A percentile compares a stretch with the other conserved stretches of the same genome.
phyloP scores from a whole-genome alignment of 2,888 invertebrate genomes.

The Leptopilina drosophilae region DNA sequence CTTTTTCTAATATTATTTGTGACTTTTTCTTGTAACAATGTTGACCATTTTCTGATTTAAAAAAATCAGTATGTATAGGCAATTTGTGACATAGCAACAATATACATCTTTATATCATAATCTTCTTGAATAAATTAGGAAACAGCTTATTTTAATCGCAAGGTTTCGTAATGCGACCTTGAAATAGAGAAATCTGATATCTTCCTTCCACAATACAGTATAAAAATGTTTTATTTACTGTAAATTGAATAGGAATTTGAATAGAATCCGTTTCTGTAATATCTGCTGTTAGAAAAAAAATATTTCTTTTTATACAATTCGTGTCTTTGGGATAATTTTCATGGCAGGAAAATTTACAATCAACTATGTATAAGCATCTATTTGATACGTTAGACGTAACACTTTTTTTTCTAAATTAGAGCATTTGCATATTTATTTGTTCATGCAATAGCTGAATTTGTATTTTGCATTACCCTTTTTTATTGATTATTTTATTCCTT shows the following conservation, averaged over 20 bases:
- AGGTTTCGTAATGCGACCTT: conserved; percentile 24
- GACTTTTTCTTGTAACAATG: too few relatives aligned
- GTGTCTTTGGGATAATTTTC: neutral
- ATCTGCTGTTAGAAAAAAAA: conserved; percentile 5
- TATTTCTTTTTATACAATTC: neutral
- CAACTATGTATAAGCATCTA: neutral
- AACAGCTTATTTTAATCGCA: neutral
- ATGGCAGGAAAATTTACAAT: neutral
- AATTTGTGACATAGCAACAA: neutral
- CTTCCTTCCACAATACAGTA: conserved; percentile 10
- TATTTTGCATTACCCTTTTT: too few relatives aligned
- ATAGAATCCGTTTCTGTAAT: conserved; percentile 3
- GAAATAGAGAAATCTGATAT: conserved; percentile 15
- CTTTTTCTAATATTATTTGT: too few relatives aligned
- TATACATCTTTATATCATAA: neutral
- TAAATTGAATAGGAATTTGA: conserved; percentile 11
- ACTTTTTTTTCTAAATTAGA: too few relatives aligned
- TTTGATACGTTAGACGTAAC: too few relatives aligned
- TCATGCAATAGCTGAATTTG: too few relatives aligned
- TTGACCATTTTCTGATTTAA: neutral
- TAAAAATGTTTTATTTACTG: conserved; percentile 19
- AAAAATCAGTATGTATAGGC: neutral
- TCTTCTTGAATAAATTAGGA: conserved; percentile 22
- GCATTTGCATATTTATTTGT: too few relatives aligned
- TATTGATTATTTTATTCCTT: too few relatives aligned